Percentiles rank a stretch among this genome's conserved stretches.
phyloP scores from a whole-genome alignment of 1,140 invertebrate genomes.

The Phthorimaea operculella region DNA sequence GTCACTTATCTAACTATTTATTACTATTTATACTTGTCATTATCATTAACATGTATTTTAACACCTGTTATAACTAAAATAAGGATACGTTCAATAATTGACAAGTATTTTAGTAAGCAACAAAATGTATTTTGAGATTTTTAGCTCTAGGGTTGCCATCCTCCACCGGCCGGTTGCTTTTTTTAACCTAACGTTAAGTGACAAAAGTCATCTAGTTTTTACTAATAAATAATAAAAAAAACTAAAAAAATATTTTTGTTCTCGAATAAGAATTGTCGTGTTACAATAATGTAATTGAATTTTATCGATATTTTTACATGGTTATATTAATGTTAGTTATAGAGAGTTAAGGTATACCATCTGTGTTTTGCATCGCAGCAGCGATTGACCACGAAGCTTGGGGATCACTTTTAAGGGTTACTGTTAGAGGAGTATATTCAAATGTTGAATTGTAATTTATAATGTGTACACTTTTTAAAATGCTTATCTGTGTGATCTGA shows the following conservation, averaged over 20 bases:
- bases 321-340: constrained; percentile 48
- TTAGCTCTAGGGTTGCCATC: constrained; percentile 38
- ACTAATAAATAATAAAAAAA: constrained; percentile 51
- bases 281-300: constrained; percentile 59
- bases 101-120: not conserved
- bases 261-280: constrained; percentile 48
- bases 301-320: constrained; percentile 63
- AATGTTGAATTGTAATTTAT: constrained; percentile 63
- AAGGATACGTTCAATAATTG: not conserved
- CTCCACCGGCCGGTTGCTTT: constrained; percentile 39
- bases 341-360: constrained; percentile 43
- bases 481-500: constrained; percentile 66
- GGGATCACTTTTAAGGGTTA: constrained; percentile 61
- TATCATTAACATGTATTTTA: not conserved
- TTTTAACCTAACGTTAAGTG: constrained; percentile 52
- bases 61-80: not conserved
- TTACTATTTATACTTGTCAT: not conserved
- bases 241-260: constrained; percentile 54
- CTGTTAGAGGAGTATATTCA: constrained; percentile 62
- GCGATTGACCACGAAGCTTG: constrained; percentile 22
- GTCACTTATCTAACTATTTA: constrained; percentile 17
- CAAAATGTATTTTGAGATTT: constrained; percentile 18
- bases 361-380: constrained; percentile 34
- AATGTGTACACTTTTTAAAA: constrained; percentile 52
- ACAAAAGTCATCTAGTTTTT: constrained; percentile 52